Conservation (phyloP, 2,888 invertebrate genomes). For the Tillus elongatus region DNA sequence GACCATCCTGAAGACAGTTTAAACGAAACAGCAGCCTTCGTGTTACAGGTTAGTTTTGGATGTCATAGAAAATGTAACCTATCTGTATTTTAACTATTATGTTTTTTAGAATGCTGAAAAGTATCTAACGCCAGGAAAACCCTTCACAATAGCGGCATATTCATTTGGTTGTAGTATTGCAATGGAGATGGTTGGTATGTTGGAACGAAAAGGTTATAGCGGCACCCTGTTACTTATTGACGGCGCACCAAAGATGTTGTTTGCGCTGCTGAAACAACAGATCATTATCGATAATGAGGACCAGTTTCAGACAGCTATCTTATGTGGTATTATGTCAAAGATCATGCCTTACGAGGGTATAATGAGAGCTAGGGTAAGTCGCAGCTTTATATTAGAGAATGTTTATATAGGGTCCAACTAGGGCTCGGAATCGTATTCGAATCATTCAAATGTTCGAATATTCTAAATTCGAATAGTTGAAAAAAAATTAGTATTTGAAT, state of each 20-base stretch:
- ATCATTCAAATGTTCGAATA: too few species aligned
- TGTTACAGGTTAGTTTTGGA: constrained; percentile 50
- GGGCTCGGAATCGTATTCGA: too few species aligned
- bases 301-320: constrained; percentile 48
- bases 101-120: too few species aligned
- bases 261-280: constrained; percentile 43
- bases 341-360: constrained; percentile 40
- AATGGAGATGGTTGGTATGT: constrained; percentile 61
- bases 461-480: too few species aligned
- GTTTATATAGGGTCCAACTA: too few species aligned
- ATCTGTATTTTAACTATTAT: too few species aligned
- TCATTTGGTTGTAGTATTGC: constrained; percentile 77
- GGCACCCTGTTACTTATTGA: constrained; percentile 71
- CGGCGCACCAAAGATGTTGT: constrained; percentile 62
- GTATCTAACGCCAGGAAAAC: too few species aligned
- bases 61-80: too few species aligned
- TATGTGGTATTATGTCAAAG: constrained; percentile 46
- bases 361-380: constrained; percentile 36
- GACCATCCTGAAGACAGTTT: constrained; percentile 42
- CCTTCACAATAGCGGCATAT: constrained; percentile 73
- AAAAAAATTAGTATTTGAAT: too few species aligned
- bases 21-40: constrained; percentile 44
- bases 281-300: constrained; percentile 41
- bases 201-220: constrained; percentile 58
- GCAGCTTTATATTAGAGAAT: too few species aligned